These are phyloP conservation scores for Chionomys nivalis DNA, from an alignment of 2,113 vertebrate genomes.

Conservation along the genomic window DNA sequence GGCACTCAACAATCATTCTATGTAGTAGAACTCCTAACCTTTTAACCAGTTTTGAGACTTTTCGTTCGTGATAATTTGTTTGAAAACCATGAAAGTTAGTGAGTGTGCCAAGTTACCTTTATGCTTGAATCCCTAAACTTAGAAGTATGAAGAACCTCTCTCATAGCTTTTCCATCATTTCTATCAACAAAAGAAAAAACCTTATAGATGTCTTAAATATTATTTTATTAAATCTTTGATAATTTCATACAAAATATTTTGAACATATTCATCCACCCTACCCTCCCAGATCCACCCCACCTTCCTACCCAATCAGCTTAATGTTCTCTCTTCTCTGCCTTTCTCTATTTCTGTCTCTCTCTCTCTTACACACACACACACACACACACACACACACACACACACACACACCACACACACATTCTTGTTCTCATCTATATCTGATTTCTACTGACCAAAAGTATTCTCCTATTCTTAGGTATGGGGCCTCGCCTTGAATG, in stretches of 20 bases:
- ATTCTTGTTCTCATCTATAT: neutral
- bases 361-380: neutral
- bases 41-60: neutral
- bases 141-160: neutral
- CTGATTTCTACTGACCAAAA: neutral
- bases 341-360: neutral
- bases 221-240: neutral
- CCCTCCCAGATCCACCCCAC: neutral
- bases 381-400: neutral
- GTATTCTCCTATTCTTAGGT: neutral
- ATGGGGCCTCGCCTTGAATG: neutral
- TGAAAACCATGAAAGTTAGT: neutral
- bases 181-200: neutral
- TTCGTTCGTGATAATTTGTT: neutral
- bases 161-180: slow-evolving; percentile 27
- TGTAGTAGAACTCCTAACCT: neutral
- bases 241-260: neutral
- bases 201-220: neutral
- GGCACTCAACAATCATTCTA: neutral
- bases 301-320: neutral
- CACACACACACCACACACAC: neutral
- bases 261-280: neutral
- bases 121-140: neutral
- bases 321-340: neutral
- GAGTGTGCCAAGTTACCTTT: neutral